Conservation (phyloP, 2,113 vertebrate genomes). For the rat (Rattus norvegicus) region DNA sequence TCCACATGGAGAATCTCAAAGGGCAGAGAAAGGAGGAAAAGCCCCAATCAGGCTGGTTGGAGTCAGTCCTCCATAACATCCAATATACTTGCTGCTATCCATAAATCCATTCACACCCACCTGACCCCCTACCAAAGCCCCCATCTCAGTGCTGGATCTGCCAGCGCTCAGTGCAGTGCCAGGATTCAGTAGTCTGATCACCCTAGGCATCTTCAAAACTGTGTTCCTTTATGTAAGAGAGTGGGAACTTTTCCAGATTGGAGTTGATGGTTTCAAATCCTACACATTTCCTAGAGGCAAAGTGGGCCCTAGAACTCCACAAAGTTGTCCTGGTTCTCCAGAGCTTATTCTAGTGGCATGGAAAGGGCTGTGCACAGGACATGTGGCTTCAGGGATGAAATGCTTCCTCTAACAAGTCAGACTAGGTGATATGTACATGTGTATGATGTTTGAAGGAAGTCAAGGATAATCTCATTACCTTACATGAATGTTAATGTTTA, state of each 20-base stretch:
- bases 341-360: background rate
- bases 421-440: too few relatives aligned
- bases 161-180: background rate
- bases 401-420: background rate
- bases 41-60: background rate
- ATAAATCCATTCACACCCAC: too few relatives aligned
- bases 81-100: background rate
- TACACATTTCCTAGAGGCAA: background rate
- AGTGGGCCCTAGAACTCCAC: too few relatives aligned
- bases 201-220: background rate
- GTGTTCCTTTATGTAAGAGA: background rate
- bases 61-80: too few relatives aligned
- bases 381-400: background rate
- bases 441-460: background rate
- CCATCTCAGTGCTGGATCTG: background rate
- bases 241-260: background rate
- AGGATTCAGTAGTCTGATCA: background rate
- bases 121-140: too few relatives aligned
- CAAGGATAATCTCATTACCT: background rate
- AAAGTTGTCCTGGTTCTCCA: fast-evolving
- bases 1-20: background rate
- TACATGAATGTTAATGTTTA: background rate
- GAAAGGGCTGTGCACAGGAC: fast-evolving
- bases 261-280: background rate
- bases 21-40: background rate